These are phyloP conservation scores for Datnioides undecimradiatus DNA, from an alignment of 2,113 vertebrate species.

Conservation along the genomic window DNA sequence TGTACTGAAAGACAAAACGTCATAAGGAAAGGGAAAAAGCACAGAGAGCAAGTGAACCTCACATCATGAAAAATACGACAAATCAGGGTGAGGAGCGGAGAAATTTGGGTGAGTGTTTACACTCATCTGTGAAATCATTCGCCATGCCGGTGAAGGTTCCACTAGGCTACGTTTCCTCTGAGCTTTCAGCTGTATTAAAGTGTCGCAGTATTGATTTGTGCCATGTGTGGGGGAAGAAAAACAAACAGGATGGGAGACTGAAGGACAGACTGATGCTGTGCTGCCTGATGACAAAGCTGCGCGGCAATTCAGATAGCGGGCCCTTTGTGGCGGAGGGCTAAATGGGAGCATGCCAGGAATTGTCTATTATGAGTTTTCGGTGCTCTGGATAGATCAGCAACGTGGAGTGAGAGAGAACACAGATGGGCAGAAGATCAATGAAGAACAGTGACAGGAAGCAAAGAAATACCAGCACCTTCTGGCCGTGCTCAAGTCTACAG, in stretches of 20 bases:
- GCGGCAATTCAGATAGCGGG: conserved; percentile 44
- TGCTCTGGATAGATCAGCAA: conserved; percentile 48
- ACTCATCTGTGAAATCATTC: conserved; percentile 44
- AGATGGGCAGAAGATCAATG: conserved; percentile 64
- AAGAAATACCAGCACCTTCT: conserved; percentile 32
- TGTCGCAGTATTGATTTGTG: conserved; percentile 69
- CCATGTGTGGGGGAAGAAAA: conserved; percentile 17
- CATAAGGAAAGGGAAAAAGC: neutral
- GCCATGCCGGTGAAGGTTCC: neutral
- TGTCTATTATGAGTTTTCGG: conserved; percentile 63
- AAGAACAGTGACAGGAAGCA: conserved; percentile 53
- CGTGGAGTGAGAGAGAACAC: conserved; percentile 19
- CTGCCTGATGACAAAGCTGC: conserved; percentile 51
- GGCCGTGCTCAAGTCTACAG: conserved; percentile 24
- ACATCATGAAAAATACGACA: conserved; percentile 19
- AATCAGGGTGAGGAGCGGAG: neutral
- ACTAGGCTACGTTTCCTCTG: conserved; percentile 43
- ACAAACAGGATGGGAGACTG: conserved; percentile 54
- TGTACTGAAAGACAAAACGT: conserved; percentile 86
- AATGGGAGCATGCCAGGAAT: conserved; percentile 64
- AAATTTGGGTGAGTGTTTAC: conserved; percentile 9
- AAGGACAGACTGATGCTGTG: conserved; percentile 49
- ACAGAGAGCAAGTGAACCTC: neutral
- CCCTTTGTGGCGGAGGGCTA: conserved; percentile 45
- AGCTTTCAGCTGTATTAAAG: conserved; percentile 62